These are phyloP conservation scores for Thecocarcelia acutangulata DNA, from an alignment of 2,888 invertebrate species.

Conservation along the genomic window DNA sequence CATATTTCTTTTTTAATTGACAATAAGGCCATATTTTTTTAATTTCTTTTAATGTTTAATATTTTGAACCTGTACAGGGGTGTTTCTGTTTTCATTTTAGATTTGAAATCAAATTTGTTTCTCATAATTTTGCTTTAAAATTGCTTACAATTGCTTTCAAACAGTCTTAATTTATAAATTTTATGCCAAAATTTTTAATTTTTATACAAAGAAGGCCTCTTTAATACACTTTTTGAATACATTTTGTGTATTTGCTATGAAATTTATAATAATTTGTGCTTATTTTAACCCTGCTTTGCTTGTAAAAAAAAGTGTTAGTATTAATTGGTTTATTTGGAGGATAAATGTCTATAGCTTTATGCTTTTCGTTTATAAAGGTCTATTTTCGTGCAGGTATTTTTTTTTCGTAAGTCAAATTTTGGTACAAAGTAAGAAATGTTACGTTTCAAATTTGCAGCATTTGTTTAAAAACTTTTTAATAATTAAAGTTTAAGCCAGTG, in stretches of 20 bases:
- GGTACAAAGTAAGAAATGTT: constrained; percentile 29
- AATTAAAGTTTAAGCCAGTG: too few relatives aligned
- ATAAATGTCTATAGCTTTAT: constrained; percentile 40
- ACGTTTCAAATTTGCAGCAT: constrained; percentile 10
- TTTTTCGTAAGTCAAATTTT: constrained; percentile 27
- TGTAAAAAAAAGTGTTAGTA: constrained; percentile 29
- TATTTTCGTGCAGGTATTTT: neutral
- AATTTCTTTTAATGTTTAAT: constrained; percentile 6
- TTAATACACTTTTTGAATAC: constrained; percentile 1
- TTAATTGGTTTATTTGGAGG: constrained; percentile 18
- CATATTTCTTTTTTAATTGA: constrained; percentile 52
- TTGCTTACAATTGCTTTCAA: constrained; percentile 30
- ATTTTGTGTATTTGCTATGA: constrained; percentile 3
- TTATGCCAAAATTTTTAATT: constrained; percentile 32
- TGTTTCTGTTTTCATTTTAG: constrained; percentile 16
- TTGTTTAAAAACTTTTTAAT: constrained; percentile 14
- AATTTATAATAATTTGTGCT: constrained; percentile 25
- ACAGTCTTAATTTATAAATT: constrained; percentile 39
- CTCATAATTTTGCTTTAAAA: constrained; percentile 17
- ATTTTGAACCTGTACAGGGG: constrained; percentile 52
- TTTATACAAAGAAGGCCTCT: constrained; percentile 49
- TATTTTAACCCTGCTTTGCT: constrained; percentile 25
- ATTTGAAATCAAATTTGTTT: constrained; percentile 43
- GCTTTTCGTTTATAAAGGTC: constrained; percentile 5
- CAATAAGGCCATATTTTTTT: constrained; percentile 61